These are phyloP conservation scores for Coryphaenoides rupestris DNA, from an alignment of 2,113 vertebrate genomes.

Conservation along the genomic window DNA sequence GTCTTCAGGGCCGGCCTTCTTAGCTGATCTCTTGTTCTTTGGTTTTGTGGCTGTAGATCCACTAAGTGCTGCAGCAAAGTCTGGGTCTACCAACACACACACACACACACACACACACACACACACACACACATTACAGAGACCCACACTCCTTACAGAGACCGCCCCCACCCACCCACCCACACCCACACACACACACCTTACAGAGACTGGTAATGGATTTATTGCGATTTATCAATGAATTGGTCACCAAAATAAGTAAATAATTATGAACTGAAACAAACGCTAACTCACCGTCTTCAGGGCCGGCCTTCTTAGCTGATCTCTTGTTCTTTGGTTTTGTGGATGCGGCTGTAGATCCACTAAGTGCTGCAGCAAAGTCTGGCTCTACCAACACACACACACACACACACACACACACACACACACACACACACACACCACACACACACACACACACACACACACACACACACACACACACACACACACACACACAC, in stretches of 20 bases:
- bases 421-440: no score
- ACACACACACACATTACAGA: no score
- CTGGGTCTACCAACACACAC: slow-evolving; percentile 50
- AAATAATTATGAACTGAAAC: slow-evolving; percentile 18
- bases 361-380: slow-evolving; percentile 70
- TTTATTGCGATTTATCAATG: background rate
- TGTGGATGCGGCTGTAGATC: slow-evolving; percentile 11
- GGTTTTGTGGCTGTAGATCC: slow-evolving; percentile 26
- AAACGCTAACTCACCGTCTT: slow-evolving; percentile 39
- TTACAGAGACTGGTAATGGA: background rate
- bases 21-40: slow-evolving; percentile 64
- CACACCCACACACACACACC: background rate
- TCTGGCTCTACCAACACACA: slow-evolving; percentile 55
- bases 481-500: no score
- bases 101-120: no score
- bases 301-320: slow-evolving; percentile 58
- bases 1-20: slow-evolving; percentile 59
- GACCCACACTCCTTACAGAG: no score
- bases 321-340: slow-evolving; percentile 64
- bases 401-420: no score
- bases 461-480: no score
- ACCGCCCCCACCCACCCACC: background rate
- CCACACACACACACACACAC: no score
- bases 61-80: slow-evolving; percentile 70
- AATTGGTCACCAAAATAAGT: no score